Base-by-base conservation (phyloP, 2,113 vertebrate genomes). In the crab-eating macaque (Macaca fascicularis) region DNA sequence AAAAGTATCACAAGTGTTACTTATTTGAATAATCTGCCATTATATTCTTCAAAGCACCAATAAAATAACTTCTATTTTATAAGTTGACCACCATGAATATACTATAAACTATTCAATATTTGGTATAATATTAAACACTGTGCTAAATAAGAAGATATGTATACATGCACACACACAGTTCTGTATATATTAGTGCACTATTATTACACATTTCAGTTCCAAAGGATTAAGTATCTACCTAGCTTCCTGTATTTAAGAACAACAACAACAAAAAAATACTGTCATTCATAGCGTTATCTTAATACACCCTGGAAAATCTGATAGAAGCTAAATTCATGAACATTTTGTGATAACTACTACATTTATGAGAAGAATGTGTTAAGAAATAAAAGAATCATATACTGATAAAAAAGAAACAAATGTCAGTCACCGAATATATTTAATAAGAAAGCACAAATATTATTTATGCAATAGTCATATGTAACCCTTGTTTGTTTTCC, bases 331-430 rank as follows among this genome's bases (percentile, higher is more conserved):
- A 95, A 89, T 72, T 96, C 50, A 81, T 85, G 87, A 96, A 82
- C 85, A 85, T 89, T 95, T 72, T 89, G 13, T 83, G 93, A 96
- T 80, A 94, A 93, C 96, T 97, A 72, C n/a, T 97, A 72, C n/a
- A 72, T 87, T 91, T n/a, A 76, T 89, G 55, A 90, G 95, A 79
- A 85, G 23, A 94, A 69, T 95, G 8, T 87, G 81, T 95, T 97
- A 96, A 97, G 92, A 96, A 95, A 96, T 96, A 90, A 96, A 95
- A 96, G 96, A 97, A 98, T 98, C 94, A 95, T n/a, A 79, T 75
- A 52, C 90, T 74, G 59, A 87, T 92, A 95, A 90, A 97, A 93
- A 72, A 81, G 74, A 96, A 96, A 94, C 38, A 87, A 86, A 92
- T 59, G 67, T 87, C 93, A 97, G n/a, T 95, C 69, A 95, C 19